phyloP scores from a whole-genome alignment of 2,888 invertebrate species.

The Lucinisca nassula region DNA sequence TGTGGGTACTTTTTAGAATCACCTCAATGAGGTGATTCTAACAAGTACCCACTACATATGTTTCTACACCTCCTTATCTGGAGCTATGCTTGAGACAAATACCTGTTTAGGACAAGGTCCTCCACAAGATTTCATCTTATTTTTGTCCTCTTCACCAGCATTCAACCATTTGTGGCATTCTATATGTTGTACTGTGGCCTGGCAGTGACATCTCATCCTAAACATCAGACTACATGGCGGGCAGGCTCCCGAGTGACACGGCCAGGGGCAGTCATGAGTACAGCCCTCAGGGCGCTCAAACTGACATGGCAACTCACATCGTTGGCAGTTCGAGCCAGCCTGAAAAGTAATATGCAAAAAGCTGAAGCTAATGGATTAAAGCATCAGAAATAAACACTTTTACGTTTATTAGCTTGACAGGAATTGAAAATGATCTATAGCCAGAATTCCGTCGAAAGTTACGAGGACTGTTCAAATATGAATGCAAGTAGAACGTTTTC shows the following conservation, averaged over 20 bases:
- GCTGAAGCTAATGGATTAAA: too few relatives aligned
- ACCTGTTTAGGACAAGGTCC: slow-evolving; percentile 96
- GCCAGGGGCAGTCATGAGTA: slow-evolving; percentile 92
- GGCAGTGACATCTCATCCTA: slow-evolving; percentile 93
- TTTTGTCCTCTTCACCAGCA: slow-evolving; percentile 88
- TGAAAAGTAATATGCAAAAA: slow-evolving; percentile 69
- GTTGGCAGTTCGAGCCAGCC: slow-evolving; percentile 86
- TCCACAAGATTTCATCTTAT: slow-evolving; percentile 91
- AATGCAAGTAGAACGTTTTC: too few relatives aligned
- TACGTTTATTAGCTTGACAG: too few relatives aligned
- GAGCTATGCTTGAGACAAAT: too few relatives aligned
- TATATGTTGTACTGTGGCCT: slow-evolving; percentile 92
- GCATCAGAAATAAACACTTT: too few relatives aligned
- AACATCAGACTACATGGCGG: slow-evolving; percentile 91
- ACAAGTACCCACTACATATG: too few relatives aligned
- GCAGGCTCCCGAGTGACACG: slow-evolving; percentile 91
- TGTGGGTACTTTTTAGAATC: too few relatives aligned
- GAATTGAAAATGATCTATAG: too few relatives aligned
- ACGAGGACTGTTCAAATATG: too few relatives aligned
- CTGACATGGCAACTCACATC: slow-evolving; percentile 85
- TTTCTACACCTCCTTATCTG: too few relatives aligned
- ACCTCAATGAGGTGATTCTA: too few relatives aligned
- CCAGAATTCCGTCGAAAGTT: neutral
- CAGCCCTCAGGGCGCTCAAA: slow-evolving; percentile 91
- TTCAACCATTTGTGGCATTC: slow-evolving; percentile 92